phyloP scores from a whole-genome alignment of 2,888 invertebrate species.

The Apamea anceps region DNA sequence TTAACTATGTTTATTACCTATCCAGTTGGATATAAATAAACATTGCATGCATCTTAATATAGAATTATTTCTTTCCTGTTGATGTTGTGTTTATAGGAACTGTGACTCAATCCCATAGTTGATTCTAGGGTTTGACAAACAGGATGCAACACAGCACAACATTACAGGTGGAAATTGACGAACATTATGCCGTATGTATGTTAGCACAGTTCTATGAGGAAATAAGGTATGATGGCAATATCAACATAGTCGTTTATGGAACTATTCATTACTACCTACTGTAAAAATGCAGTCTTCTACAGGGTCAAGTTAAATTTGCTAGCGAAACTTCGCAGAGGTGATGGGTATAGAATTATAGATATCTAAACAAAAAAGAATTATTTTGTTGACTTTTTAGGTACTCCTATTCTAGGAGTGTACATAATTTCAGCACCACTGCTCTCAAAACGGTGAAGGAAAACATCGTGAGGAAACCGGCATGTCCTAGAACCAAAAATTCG shows the following conservation, averaged over 20 bases:
- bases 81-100: slow-evolving; percentile 6
- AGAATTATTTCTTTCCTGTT: slow-evolving; percentile 48
- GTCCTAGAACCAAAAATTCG: too few species aligned
- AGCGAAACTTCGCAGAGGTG: too few species aligned
- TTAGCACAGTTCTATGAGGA: background rate
- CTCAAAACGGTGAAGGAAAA: too few species aligned
- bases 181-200: background rate
- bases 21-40: slow-evolving; percentile 24
- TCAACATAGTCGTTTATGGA: background rate
- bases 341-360: too few species aligned
- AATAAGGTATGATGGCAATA: background rate
- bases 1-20: slow-evolving; percentile 30
- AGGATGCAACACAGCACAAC: slow-evolving; percentile 25
- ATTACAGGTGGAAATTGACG: slow-evolving; percentile 9
- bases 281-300: background rate
- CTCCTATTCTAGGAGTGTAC: too few species aligned
- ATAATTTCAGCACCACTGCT: too few species aligned
- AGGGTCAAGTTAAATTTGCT: background rate
- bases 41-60: slow-evolving; percentile 25
- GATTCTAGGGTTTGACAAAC: slow-evolving; percentile 42
- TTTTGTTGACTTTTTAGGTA: too few species aligned
- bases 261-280: background rate
- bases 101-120: slow-evolving; percentile 35
- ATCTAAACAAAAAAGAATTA: background rate
- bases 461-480: too few species aligned